Percentiles rank a stretch among this genome's conserved stretches.
These are phyloP conservation scores for Bradypodion ventrale DNA, from an alignment of 2,797 vertebrate species.

Conservation along the genomic window DNA sequence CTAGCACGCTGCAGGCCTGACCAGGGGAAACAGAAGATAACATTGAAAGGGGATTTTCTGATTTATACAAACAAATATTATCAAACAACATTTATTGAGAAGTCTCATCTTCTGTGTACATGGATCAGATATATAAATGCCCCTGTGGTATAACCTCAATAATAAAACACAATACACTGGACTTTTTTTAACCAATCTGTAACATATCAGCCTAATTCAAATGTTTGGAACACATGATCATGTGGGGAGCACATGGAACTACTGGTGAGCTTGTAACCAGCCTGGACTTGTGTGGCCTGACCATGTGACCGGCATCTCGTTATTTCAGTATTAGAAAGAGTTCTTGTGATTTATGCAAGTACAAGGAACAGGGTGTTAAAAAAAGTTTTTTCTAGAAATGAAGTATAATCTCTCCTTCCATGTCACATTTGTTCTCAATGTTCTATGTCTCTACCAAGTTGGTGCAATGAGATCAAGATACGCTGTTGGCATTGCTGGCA, in stretches of 20 bases:
- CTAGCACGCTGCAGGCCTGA: conserved; percentile 86
- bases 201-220: background rate
- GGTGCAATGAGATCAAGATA: background rate
- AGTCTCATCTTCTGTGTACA: background rate
- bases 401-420: background rate
- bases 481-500: background rate
- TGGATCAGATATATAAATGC: background rate
- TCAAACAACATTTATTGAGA: background rate
- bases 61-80: background rate
- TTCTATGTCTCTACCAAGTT: background rate
- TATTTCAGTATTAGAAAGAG: too few relatives aligned
- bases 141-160: background rate
- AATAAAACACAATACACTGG: too few relatives aligned
- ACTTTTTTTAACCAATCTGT: too few relatives aligned
- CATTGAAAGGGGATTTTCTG: background rate
- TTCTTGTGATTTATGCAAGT: background rate
- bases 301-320: too few relatives aligned
- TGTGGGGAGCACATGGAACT: background rate
- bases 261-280: background rate
- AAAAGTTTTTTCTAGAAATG: background rate
- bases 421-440: background rate
- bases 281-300: background rate
- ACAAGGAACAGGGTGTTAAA: background rate
- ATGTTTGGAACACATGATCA: background rate
- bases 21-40: conserved; percentile 12